Evolutionary conservation across 2,113 vertebrate species (phyloP).

Genomic region (Centrocercus urophasianus): DNA sequence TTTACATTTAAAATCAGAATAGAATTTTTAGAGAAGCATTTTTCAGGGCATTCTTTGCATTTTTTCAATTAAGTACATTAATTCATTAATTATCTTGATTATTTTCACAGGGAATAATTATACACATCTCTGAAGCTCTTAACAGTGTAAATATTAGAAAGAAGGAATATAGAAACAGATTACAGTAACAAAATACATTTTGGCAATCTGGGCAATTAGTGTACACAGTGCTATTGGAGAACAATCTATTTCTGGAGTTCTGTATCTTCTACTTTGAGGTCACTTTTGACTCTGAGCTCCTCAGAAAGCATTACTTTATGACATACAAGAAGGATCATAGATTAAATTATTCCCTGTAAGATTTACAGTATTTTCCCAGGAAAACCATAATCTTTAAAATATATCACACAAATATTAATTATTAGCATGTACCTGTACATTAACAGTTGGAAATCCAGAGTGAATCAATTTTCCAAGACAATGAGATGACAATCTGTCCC

Average conservation of each 20-base stretch:
- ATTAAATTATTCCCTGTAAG: neutral
- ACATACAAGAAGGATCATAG: constrained; percentile 3
- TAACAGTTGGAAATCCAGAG: neutral
- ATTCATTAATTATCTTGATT: constrained; percentile 39
- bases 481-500: neutral
- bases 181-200: constrained; percentile 51
- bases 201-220: constrained; percentile 45
- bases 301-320: constrained; percentile 14
- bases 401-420: neutral
- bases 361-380: constrained; percentile 9
- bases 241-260: neutral
- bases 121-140: constrained; percentile 25
- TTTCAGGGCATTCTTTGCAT: neutral
- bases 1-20: neutral
- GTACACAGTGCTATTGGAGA: constrained; percentile 7
- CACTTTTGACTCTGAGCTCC: constrained; percentile 11
- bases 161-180: constrained; percentile 44
- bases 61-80: constrained; percentile 41
- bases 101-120: constrained; percentile 64
- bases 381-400: constrained; percentile 19
- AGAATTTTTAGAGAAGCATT: neutral
- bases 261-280: constrained; percentile 42
- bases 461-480: neutral
- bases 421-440: neutral
- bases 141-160: constrained; percentile 51